Evolutionary conservation across 30 jellyfish, hydroid and myxozoan genomes (phyloP).

Genomic region (Sanderia malayensis): DNA sequence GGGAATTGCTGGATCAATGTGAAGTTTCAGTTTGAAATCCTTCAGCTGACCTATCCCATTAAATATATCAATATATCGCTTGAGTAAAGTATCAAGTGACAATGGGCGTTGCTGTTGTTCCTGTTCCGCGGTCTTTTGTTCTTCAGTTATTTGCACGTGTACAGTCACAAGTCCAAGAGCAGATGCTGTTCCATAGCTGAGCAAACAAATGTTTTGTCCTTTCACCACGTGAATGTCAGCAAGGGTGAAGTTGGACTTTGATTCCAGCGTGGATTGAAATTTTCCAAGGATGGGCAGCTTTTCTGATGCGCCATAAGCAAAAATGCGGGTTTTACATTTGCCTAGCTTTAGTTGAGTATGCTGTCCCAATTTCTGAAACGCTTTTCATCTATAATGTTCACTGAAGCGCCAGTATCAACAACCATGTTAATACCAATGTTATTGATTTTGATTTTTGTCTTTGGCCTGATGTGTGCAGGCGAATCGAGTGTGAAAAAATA

Average conservation of each 20-base stretch:
- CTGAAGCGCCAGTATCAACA: constrained; percentile 2
- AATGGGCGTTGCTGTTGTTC: too few relatives aligned
- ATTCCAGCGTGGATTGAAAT: background rate
- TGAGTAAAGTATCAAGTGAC: too few relatives aligned
- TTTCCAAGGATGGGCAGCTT: background rate
- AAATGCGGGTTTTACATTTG: too few relatives aligned
- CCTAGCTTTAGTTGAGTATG: too few relatives aligned
- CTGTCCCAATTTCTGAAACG: too few relatives aligned
- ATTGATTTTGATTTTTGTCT: background rate
- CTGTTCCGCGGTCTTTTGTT: too few relatives aligned
- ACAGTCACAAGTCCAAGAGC: background rate
- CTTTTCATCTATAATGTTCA: background rate
- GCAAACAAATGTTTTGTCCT: background rate
- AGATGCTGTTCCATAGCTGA: constrained; percentile 3
- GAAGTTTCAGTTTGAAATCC: background rate
- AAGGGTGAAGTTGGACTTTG: background rate
- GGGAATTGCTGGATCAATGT: background rate
- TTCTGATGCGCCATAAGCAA: background rate
- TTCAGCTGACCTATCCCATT: background rate
- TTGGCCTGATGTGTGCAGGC: too few relatives aligned
- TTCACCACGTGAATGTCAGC: background rate
- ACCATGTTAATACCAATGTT: background rate
- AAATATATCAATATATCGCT: background rate
- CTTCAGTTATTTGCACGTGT: background rate
- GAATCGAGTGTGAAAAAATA: too few relatives aligned